Conservation (phyloP, 2,797 vertebrate genomes). For the Pangasius sanitwongsei region DNA sequence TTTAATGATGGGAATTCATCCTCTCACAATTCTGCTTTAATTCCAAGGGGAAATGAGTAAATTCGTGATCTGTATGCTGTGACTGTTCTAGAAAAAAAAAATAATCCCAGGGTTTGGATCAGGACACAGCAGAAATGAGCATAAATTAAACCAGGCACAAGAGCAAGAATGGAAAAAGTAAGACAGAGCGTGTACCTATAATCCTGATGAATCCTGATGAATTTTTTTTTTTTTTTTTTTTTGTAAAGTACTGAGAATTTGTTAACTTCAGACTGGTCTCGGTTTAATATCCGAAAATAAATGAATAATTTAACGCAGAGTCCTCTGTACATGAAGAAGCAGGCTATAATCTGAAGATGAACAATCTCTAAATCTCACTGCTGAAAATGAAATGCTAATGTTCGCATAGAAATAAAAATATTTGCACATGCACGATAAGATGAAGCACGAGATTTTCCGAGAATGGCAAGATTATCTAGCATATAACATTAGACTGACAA, state of each 20-base stretch:
- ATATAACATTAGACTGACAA: not conserved
- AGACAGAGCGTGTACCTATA: not conserved
- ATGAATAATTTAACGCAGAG: conserved; percentile 47
- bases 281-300: conserved; percentile 66
- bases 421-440: not conserved
- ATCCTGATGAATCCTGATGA: conserved; percentile 44
- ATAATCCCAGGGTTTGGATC: not conserved
- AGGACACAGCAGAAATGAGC: conserved; percentile 12
- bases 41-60: not conserved
- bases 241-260: conserved; percentile 54
- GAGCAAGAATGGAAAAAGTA: conserved; percentile 11
- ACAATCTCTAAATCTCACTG: not conserved
- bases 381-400: conserved; percentile 20
- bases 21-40: conserved; percentile 20
- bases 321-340: not conserved
- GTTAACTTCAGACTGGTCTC: conserved; percentile 60
- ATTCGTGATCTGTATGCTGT: not conserved
- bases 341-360: not conserved
- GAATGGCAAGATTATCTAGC: not conserved
- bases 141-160: conserved; percentile 27
- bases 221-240: conserved; percentile 21
- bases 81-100: not conserved
- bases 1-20: conserved; percentile 36
- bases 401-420: not conserved
- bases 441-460: not conserved